Evolutionary conservation across 2,888 invertebrate species (phyloP), one percentile per base, ranked within the genome.

Genomic region (Lasius fuliginosus): DNA sequence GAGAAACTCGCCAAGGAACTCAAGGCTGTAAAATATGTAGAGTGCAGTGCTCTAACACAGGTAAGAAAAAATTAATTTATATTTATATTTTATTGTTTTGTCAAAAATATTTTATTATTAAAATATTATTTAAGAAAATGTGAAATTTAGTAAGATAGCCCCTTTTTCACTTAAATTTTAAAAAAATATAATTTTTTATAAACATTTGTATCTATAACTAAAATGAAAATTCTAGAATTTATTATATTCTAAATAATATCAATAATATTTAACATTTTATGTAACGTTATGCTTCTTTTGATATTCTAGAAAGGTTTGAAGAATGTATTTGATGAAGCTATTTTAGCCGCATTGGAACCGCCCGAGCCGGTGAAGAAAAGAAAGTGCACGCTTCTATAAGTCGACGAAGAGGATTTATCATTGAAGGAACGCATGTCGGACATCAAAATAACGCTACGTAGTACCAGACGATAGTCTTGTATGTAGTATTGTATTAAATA

Each of bases 301-400:
- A 69, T 36, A 68, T 95, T 96, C 58, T 96, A 97, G 97, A 99
- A 99, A 97, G 99, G 99, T 92, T 96, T 99, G 95, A 99, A 99
- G 96, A 99, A 99, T 95, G 99, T 99, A 33, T 99, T 99, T 95
- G 99, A 99, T 95, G 99, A 99, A 96, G 99, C 99, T 86, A 99
- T 99, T 94, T 96, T 99, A 92, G 99, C 99, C 88, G 99, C 99
- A 73, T 95, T 99, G 94, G 99, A 99, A 95, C 99, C 99, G 12
- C 99, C 99, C 94, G 99, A 99, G 95, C 99, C 98, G 74, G 97
- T 98, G 90, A 99, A 98, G 96, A 98, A 97, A 95, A 98, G 97
- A 97, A 98, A 97, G 95, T 98, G 98, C 95, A 96, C 96, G 93
- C 96, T 98, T 94, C 96, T 98, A 95, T 98, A 98, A 94, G 84